These are phyloP conservation scores for Plebejus anna DNA, from an alignment of 2,888 invertebrate species.

Conservation along the genomic window DNA sequence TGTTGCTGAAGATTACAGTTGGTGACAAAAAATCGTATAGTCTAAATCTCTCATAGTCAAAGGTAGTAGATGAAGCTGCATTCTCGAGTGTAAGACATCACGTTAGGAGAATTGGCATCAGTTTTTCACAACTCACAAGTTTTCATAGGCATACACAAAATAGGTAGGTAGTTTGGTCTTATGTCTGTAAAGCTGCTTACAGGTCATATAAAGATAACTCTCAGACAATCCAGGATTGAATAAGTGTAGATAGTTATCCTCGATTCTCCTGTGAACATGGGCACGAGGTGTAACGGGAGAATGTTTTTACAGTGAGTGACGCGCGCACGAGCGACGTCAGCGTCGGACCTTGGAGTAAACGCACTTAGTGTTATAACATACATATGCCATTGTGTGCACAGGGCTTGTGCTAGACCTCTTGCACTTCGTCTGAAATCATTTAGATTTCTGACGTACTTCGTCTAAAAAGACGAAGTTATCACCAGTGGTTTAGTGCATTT, in stretches of 20 bases:
- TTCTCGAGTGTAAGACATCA: not conserved
- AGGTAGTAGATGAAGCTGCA: not conserved
- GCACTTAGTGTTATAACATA: conserved; percentile 38
- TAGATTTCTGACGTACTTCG: not conserved
- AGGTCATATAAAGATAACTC: not conserved
- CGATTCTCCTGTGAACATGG: not conserved
- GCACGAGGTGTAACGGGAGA: conserved; percentile 58
- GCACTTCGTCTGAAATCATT: not conserved
- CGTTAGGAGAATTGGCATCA: not conserved
- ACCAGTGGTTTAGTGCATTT: not conserved
- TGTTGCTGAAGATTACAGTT: not conserved
- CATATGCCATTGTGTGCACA: conserved; percentile 32
- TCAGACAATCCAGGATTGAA: not conserved
- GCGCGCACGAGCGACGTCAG: conserved; percentile 69
- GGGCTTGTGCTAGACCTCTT: conserved; percentile 22
- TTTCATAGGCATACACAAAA: not conserved
- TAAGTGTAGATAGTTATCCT: conserved; percentile 1
- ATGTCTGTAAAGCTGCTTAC: too few species aligned
- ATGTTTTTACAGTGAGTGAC: conserved; percentile 63
- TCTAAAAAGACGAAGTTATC: not conserved
- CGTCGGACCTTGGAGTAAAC: conserved; percentile 60
- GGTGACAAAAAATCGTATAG: not conserved
- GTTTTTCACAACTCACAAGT: not conserved
- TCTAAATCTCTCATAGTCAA: not conserved
- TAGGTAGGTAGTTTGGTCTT: not conserved